Base-by-base conservation (phyloP, 2,113 vertebrate genomes). In the Thymallus thymallus region DNA sequence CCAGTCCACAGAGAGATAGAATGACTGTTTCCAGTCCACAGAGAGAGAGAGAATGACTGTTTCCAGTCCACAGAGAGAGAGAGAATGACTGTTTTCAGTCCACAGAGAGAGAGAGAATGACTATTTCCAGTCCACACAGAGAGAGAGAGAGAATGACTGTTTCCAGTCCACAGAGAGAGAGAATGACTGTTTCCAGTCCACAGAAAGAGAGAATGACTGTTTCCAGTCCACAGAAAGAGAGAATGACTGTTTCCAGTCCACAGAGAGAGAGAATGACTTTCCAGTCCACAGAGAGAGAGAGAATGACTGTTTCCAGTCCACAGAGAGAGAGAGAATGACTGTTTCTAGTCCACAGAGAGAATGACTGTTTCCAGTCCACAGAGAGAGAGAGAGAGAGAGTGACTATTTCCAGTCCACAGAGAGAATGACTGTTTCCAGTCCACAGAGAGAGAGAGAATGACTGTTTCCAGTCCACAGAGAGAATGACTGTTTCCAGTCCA, bases 371-470 rank as follows among this genome's bases (percentile, higher is more conserved):
- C 65, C 23, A 46, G 35, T 61, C 10, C 70, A 35, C 26, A 26
- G 20, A 74, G 74, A 76, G 69, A 56, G 60, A 26, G n/a, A 55
- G n/a, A n/a, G n/a, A n/a, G n/a, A n/a, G n/a, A n/a, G n/a, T n/a
- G n/a, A n/a, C 2, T 68, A 70, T 63, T 77, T 69, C 65, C 23
- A 46, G 35, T 61, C 10, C 70, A 35, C 26, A 26, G 20, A 74
- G 74, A 76, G 69, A 56, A n/a, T n/a, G n/a, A n/a, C 2, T 68
- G 68, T 63, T 77, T 69, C 65, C 23, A 46, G 35, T 61, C 10
- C 70, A 35, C 26, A 26, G 20, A 74, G 74, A 76, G 69, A 56
- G 60, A 26, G n/a, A 55, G n/a, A n/a, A n/a, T n/a, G n/a, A n/a
- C 2, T 68, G 68, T 63, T 77, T 69, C 65, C 23, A 46, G 35